Base-by-base conservation (phyloP, 2,888 invertebrate species). In the Masnerella sp. region DNA sequence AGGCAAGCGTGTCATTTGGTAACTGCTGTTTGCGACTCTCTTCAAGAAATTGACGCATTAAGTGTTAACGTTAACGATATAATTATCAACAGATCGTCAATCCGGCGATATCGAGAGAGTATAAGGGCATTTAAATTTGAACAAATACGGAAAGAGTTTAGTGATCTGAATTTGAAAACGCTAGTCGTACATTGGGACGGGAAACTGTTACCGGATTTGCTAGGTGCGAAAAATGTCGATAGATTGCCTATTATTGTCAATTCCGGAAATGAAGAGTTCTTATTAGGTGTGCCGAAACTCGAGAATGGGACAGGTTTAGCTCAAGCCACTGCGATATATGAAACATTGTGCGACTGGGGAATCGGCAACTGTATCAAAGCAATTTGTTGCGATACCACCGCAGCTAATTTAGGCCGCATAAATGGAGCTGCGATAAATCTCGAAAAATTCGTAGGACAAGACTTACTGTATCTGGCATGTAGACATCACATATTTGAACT, bases 321-420 rank as follows among this genome's bases (percentile, higher is more conserved):
- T 42, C 69, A 74, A 56, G 74, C 74, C 1, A 34, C 47, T 15
- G 20, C 40, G 18, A 59, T 74, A 5, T 43, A 58, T 32, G 49
- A 56, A 36, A 38, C 22, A 12, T 38, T 65, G 20, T 42, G 30
- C n/a, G 54, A 65, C 18, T 56, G 65, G 47, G 47, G 64, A 36
- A 32, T 74, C 25, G 25, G 9, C 36, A 34, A 59, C 30, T 28
- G n/a, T 32, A 18, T 77, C 14, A 47, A 61, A 30, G 73, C 64
- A 18, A 5, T 72, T 12, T 77, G 78, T 68, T 79, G 76, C 47
- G 78, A 79, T 43, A 79, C 79, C 5, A 77, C 76, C 9, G 62
- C 59, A 25, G 51, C 75, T 15, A 81, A 81, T 68, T 38, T 76
- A 8, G 80, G 76, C 9, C 62, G 43, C 15, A 8, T 47, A 15